Percentiles rank a stretch among this genome's conserved stretches.
Conservation (phyloP, 2,113 vertebrate species). For the Pterocles gutturalis region DNA sequence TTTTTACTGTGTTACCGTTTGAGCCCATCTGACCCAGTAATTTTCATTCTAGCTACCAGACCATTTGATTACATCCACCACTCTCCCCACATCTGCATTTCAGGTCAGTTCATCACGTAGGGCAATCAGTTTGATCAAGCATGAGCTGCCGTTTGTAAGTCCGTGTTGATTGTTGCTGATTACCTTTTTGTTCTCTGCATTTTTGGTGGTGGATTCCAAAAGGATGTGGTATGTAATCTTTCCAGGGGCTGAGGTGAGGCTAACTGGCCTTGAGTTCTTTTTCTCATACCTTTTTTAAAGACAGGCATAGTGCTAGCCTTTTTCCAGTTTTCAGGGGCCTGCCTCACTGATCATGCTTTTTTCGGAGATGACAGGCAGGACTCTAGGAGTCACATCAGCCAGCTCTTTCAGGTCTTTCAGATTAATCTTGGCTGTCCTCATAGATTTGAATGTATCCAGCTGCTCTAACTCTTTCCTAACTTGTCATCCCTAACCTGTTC, state of each 20-base stretch:
- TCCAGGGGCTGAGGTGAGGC: neutral
- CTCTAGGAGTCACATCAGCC: neutral
- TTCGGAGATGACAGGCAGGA: neutral
- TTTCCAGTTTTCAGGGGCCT: neutral
- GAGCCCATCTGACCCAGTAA: neutral
- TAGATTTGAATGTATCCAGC: neutral
- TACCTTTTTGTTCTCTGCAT: neutral
- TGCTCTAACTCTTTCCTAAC: neutral
- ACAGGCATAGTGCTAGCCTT: neutral
- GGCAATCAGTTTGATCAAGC: neutral
- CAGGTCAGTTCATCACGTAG: neutral
- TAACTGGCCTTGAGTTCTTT: neutral
- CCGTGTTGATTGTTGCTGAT: neutral
- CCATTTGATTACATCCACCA: slow-evolving; percentile 13
- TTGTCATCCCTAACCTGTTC: neutral
- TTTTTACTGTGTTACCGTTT: neutral
- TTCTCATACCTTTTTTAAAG: neutral
- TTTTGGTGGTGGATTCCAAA: neutral
- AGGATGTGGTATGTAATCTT: slow-evolving; percentile 11
- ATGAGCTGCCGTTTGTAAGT: neutral
- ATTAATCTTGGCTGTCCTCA: neutral
- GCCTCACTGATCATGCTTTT: neutral
- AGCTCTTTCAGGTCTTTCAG: neutral
- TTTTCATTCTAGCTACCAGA: neutral
- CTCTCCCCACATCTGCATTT: neutral